These are phyloP conservation scores for Heterodera schachtii DNA, from an alignment of 1,140 invertebrate genomes.

Conservation along the genomic window DNA sequence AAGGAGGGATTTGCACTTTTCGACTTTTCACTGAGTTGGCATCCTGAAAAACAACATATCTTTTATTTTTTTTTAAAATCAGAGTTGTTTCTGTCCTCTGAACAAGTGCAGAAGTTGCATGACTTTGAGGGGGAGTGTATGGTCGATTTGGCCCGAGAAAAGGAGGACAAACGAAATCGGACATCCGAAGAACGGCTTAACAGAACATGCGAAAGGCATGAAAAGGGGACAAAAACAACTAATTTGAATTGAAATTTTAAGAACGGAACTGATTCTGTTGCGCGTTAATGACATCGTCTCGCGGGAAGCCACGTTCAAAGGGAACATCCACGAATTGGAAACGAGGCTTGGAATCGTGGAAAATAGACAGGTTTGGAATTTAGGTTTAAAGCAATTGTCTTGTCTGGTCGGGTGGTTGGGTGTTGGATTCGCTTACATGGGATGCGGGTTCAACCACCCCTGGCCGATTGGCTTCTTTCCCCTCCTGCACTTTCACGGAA, in stretches of 20 bases:
- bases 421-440: neutral
- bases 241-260: conserved; percentile 1
- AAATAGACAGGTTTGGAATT: conserved; percentile 23
- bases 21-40: conserved; percentile 49
- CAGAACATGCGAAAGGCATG: conserved; percentile 31
- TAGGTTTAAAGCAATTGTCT: neutral
- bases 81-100: conserved; percentile 85
- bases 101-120: conserved; percentile 87
- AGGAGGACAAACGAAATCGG: conserved; percentile 63
- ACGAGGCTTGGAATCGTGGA: conserved; percentile 16
- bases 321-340: conserved; percentile 22
- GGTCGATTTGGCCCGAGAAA: conserved; percentile 81
- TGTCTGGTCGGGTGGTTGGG: conserved; percentile 8
- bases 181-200: conserved; percentile 36
- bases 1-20: conserved; percentile 34
- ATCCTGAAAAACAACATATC: neutral
- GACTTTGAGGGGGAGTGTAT: conserved; percentile 98
- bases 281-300: conserved; percentile 33
- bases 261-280: conserved; percentile 36
- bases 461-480: neutral
- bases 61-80: no score
- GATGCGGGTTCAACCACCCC: no score
- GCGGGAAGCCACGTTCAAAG: conserved; percentile 32
- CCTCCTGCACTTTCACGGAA: conserved; percentile 25
- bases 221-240: neutral